Evolutionary conservation across 35 echinoderm and acorn worm genomes (phyloP).

Genomic region (Patiria miniata): DNA sequence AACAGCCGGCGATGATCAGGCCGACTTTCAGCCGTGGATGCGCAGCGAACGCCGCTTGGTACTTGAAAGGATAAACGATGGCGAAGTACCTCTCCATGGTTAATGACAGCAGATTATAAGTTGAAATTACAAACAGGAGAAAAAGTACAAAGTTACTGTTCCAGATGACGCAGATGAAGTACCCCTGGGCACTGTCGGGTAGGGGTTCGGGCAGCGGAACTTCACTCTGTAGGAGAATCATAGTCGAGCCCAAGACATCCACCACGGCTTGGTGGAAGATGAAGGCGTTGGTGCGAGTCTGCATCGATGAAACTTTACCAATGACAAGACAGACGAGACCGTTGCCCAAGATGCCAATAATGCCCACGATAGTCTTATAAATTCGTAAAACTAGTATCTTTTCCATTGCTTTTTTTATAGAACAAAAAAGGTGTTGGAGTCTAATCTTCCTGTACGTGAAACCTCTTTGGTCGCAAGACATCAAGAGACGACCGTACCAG

Average conservation of each 20-base stretch:
- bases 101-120: conserved; percentile 47
- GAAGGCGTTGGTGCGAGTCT: conserved; percentile 38
- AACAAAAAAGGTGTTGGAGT: too few species aligned
- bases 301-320: neutral
- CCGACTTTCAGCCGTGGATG: neutral
- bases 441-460: too few species aligned
- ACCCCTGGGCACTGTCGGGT: conserved; percentile 14
- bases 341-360: conserved; percentile 26
- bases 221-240: neutral
- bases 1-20: neutral
- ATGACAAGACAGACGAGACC: conserved; percentile 32
- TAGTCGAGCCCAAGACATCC: conserved; percentile 4
- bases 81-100: conserved; percentile 75
- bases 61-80: conserved; percentile 57
- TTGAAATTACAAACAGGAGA: conserved; percentile 38
- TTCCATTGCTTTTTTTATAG: neutral
- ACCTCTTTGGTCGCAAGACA: too few species aligned
- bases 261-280: conserved; percentile 39
- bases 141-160: conserved; percentile 44
- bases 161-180: conserved; percentile 48
- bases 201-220: conserved; percentile 12
- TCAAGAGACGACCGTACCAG: too few species aligned
- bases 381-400: neutral
- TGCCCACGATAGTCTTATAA: neutral
- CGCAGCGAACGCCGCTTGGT: neutral